Evolutionary conservation across 2,888 invertebrate genomes (phyloP), one percentile per base, ranked within the genome.

Genomic region (Eledona agricola): DNA sequence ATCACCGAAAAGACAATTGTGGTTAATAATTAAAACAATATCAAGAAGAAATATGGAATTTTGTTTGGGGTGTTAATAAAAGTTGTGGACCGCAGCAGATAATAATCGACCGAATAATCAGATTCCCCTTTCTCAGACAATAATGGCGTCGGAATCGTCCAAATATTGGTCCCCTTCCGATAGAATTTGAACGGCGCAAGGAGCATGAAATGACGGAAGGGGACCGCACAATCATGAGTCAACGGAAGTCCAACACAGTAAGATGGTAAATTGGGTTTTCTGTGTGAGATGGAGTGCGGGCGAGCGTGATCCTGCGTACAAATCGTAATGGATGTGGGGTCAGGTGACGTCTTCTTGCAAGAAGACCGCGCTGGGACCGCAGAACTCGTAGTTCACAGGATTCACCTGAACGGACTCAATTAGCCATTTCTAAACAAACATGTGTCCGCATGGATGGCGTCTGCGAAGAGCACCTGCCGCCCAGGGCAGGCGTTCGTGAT

Each of bases 211-310:
- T 58, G 59, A 59, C 54, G 29, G 40, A 11, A 32, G 51, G 55
- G 51, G 46, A 54, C 51, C 53, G 37, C 34, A 55, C 56, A 56
- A 60, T 58, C 55, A 52, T 60, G 64, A 60, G 54, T 59, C 61
- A 63, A 60, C 60, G 60, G 59, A 66, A 64, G 59, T 60, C 61
- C 61, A 58, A 55, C 42, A 42, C 57, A 59, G 58, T 55, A 55
- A 59, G 64, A 62, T 59, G 60, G 50, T 62, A 67, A 66, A 66
- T 67, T 66, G 65, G 62, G 65, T 66, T 65, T 67, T 65, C 65
- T 66, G 54, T 62, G 59, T 61, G 63, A 64, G 64, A 64, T 66
- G 60, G 57, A 61, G 56, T 58, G 56, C 59, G 57, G 58, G 57
- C 55, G 55, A 58, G 60, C 59, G 62, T 51, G 63, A 65, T 58